Evolutionary conservation across 2,888 invertebrate species (phyloP), one percentile per base, ranked within the genome.

Genomic region (Microctonus hyperodae): DNA sequence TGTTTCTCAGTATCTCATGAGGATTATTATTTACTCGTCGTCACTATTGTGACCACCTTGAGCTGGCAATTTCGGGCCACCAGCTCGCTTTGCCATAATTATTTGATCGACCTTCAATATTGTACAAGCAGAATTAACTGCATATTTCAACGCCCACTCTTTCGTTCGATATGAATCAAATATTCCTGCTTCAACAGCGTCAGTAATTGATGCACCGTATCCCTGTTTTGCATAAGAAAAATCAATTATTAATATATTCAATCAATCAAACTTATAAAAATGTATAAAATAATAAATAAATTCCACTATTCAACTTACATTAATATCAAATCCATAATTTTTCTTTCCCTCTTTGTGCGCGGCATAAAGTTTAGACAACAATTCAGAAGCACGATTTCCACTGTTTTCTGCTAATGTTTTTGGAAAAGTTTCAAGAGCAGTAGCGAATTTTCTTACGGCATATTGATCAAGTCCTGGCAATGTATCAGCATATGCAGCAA

Each of bases 31-130:
- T 64, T 74, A 76, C 81, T 93, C 93, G 77, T 94, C 93, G 83
- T 94, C 93, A 77, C 91, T 90, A 75, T 86, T 86, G 25, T 84
- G 87, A 9, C 88, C 89, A 63, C 84, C 82, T 77, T 89, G 89
- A 1, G 94, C 89, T 35, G 67, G 67, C n/a, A 63, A 28, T 84
- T 97, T 97, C 0, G 97, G 97, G 53, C 98, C 98, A 55, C 98
- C 98, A 16, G 97, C 97, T 76, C 93, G 89, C 86, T 98, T 98
- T 0, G 98, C 96, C 97, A 98, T 97, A 73, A 98, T 98, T 74
- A 98, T 98, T 86, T 98, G 96, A 86, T 98, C 97, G 28, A 98
- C 95, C 83, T 93, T 92, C 31, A 98, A 88, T 73, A 98, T 93
- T 0, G 97, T 97, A 69, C 92, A 90, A 0, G 98, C 96, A 1